Base-by-base conservation (phyloP, 2,888 invertebrate genomes). In the Luperina nickerlii region DNA sequence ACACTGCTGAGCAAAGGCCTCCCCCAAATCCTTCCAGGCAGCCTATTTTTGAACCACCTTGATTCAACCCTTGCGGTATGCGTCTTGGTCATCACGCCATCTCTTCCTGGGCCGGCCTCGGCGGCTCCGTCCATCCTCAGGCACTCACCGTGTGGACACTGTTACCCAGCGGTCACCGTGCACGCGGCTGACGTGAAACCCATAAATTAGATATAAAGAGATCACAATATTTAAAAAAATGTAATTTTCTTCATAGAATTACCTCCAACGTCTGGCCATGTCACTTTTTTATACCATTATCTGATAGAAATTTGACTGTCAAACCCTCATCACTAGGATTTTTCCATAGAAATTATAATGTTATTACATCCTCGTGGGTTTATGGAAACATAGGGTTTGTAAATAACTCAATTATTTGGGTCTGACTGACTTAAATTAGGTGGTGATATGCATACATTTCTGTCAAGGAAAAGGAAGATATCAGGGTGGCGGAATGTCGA, bases 321-420 rank as follows among this genome's bases (percentile, higher is more conserved):
- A 90, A 87, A 94, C 94, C 94, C 93, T 91, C 92, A 90, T 94
- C 94, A 94, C 77, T 82, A 67, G 79, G 82, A 84, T 89, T 88
- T 90, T 90, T 89, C 87, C 81, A 89, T 89, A 87, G 86, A 90
- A 90, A 87, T 75, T 88, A 88, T 86, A 85, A 86, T 83, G 82
- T 89, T 85, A 86, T 88, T 82, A 87, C 81, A 81, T 69, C 66
- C 76, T 81, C 68, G 74, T 66, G 63, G 82, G 72, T 69, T 71
- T 82, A 69, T 84, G 73, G 77, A 77, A 88, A 82, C 79, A 79
- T 76, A 79, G 76, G 45, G 60, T 78, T 79, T 72, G 69, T 84
- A 81, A 81, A 79, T 67, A 86, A 74, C 57, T 87, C 32, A 38
- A 74, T 83, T 74, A 69, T 66, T 73, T 83, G 20, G 54, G 20